These are phyloP conservation scores for Dipodomys ordii DNA, from an alignment of 2,113 vertebrate genomes.

Conservation along the genomic window DNA sequence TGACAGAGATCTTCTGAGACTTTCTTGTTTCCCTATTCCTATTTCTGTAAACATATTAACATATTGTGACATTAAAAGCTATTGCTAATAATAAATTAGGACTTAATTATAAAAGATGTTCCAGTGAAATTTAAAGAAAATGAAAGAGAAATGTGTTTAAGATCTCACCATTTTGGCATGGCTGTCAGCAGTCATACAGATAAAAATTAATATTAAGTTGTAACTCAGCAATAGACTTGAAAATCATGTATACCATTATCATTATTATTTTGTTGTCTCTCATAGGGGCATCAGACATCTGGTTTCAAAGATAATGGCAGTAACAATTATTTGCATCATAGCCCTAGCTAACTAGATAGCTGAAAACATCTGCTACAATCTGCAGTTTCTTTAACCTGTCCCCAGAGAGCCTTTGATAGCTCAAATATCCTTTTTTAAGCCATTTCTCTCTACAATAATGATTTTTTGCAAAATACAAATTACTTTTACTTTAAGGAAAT, in stretches of 20 bases:
- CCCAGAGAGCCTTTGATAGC: conserved; percentile 40
- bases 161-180: conserved; percentile 60
- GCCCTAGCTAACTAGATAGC: conserved; percentile 76
- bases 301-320: conserved; percentile 85
- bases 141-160: not conserved
- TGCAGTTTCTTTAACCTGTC: conserved; percentile 74
- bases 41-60: conserved; percentile 66
- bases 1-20: conserved; percentile 66
- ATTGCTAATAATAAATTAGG: conserved; percentile 78
- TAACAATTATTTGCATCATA: conserved; percentile 86
- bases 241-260: conserved; percentile 77
- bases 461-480: conserved; percentile 35
- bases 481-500: conserved; percentile 37
- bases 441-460: conserved; percentile 34
- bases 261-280: conserved; percentile 81
- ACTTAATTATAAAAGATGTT: conserved; percentile 68
- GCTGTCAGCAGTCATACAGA: not conserved
- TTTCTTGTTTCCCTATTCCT: conserved; percentile 55
- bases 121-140: conserved; percentile 57
- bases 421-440: conserved; percentile 33
- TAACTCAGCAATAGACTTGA: conserved; percentile 63
- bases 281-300: conserved; percentile 81
- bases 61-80: conserved; percentile 60
- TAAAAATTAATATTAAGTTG: conserved; percentile 74
- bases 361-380: conserved; percentile 83